A percentile compares a stretch with the other conserved stretches of the same genome.
Conservation (phyloP, 2,113 vertebrate species). For the Pelvicachromis taeniatus region DNA sequence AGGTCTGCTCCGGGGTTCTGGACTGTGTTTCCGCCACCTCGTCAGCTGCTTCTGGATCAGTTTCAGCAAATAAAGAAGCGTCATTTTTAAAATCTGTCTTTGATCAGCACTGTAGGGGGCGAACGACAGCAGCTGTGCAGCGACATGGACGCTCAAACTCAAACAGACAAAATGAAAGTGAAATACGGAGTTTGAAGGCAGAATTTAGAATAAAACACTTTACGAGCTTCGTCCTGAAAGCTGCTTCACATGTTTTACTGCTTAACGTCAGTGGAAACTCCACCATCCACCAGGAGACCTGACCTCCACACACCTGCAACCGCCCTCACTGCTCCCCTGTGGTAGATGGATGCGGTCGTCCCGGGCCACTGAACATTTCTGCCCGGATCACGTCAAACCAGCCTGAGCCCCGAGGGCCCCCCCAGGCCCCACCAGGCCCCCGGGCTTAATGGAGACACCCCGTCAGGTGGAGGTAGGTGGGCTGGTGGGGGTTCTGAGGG, state of each 20-base stretch:
- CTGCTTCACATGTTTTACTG: neutral
- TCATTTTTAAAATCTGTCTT: neutral
- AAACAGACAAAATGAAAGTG: neutral
- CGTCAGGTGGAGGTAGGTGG: neutral
- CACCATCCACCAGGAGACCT: neutral
- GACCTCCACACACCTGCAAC: neutral
- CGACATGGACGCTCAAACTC: neutral
- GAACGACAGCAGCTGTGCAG: neutral
- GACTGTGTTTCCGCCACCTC: neutral
- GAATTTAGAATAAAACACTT: neutral
- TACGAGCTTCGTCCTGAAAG: neutral
- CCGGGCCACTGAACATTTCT: constrained; percentile 22
- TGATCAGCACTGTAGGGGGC: neutral
- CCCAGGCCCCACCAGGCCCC: neutral
- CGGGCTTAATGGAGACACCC: constrained; percentile 10
- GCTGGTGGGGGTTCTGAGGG: neutral
- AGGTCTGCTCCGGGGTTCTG: neutral
- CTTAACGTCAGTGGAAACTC: neutral
- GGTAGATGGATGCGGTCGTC: neutral
- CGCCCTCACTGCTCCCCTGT: neutral
- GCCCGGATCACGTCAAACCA: constrained; percentile 28
- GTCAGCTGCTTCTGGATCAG: neutral
- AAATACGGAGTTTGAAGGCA: neutral
- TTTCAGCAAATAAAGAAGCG: neutral
- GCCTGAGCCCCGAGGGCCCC: constrained; percentile 16